Percentiles rank a stretch among this genome's conserved stretches.
phyloP scores from a whole-genome alignment of 2,797 vertebrate species.

The Netta rufina region DNA sequence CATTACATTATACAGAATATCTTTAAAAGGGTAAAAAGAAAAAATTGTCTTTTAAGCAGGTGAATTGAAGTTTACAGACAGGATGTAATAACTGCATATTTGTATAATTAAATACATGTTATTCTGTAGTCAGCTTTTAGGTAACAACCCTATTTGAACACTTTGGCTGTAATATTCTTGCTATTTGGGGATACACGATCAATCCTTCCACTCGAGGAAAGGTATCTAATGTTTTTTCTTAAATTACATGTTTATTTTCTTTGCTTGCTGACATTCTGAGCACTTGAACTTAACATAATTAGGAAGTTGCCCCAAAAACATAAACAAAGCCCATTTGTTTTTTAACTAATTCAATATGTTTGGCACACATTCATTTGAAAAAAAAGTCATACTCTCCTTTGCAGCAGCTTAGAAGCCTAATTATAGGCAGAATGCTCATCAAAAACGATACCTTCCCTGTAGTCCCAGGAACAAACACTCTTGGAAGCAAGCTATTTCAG shows the following conservation, averaged over 20 bases:
- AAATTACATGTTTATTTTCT: not conserved
- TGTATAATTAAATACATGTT: slow-evolving; percentile 1
- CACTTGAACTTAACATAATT: slow-evolving; percentile 25
- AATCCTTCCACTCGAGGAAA: not conserved
- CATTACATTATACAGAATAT: not conserved
- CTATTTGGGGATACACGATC: not conserved
- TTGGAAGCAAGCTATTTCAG: not conserved
- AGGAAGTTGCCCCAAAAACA: slow-evolving; percentile 43
- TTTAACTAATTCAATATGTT: slow-evolving; percentile 20
- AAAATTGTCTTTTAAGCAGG: slow-evolving; percentile 30
- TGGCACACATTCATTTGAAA: slow-evolving; percentile 38
- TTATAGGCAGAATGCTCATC: slow-evolving; percentile 61
- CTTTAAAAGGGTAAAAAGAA: slow-evolving; percentile 46
- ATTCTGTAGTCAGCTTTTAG: slow-evolving; percentile 28
- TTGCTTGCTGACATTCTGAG: slow-evolving; percentile 35
- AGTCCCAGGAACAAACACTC: not conserved
- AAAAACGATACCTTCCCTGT: slow-evolving; percentile 30
- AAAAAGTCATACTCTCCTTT: not conserved
- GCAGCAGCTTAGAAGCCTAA: slow-evolving; percentile 51
- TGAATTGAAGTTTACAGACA: slow-evolving; percentile 29
- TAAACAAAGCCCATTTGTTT: slow-evolving; percentile 54
- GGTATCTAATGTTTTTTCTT: not conserved
- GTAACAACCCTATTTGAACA: not conserved
- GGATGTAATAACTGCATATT: not conserved
- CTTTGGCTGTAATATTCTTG: not conserved